Percentiles rank a stretch among this genome's conserved stretches.
phyloP scores from a whole-genome alignment of 2,113 vertebrate genomes.

The Albula goreensis region DNA sequence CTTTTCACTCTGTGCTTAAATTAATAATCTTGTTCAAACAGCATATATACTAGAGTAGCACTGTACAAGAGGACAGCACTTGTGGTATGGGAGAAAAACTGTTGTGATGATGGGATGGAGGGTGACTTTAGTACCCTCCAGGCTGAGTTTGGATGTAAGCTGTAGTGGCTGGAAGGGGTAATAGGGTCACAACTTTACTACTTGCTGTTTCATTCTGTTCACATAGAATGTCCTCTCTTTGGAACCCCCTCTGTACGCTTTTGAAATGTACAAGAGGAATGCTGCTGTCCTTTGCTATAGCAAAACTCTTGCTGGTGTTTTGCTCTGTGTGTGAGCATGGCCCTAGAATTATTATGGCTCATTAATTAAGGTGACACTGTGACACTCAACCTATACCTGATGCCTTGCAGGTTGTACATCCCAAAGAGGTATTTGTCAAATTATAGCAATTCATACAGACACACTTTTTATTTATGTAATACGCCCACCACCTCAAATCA shows the following conservation, averaged over 20 bases:
- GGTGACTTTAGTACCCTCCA: slow-evolving; percentile 57
- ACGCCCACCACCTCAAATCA: too few relatives aligned
- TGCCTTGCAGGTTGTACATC: too few relatives aligned
- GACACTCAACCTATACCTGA: not conserved
- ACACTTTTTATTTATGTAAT: too few relatives aligned
- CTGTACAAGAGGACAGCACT: slow-evolving; percentile 56
- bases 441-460: not conserved
- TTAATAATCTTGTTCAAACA: not conserved
- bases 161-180: slow-evolving; percentile 43
- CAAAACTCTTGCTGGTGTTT: not conserved
- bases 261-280: not conserved
- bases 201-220: not conserved
- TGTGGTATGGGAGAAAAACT: slow-evolving; percentile 55
- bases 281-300: not conserved
- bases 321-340: too few relatives aligned
- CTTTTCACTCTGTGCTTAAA: slow-evolving; percentile 47
- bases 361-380: not conserved
- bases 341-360: not conserved
- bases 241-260: not conserved
- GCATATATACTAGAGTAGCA: not conserved
- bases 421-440: not conserved
- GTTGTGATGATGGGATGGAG: slow-evolving; percentile 64
- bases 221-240: not conserved
- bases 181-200: not conserved
- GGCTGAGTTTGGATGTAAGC: slow-evolving; percentile 56